Conservation (phyloP, 2,888 invertebrate genomes). For the Drosophila koepferae region DNA sequence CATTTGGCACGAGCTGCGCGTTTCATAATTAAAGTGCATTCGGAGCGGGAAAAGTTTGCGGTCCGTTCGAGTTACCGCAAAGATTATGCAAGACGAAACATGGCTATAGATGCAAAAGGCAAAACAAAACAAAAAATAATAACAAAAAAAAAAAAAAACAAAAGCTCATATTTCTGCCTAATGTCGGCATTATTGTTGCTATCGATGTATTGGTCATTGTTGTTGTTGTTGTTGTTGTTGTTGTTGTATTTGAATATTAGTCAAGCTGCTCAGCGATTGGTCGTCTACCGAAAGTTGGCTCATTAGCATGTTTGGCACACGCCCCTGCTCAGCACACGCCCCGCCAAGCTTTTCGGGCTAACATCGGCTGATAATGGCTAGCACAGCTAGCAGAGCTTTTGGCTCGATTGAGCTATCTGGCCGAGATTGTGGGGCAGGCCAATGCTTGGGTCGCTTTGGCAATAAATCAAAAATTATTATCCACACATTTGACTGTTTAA, state of each 20-base stretch:
- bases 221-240: conserved; percentile 14
- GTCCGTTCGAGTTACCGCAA: conserved; percentile 62
- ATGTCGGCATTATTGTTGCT: conserved; percentile 56
- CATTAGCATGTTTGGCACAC: conserved; percentile 80
- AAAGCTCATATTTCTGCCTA: conserved; percentile 61
- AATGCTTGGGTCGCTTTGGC: conserved; percentile 51
- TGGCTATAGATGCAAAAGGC: conserved; percentile 51
- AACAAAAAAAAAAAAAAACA: conserved; percentile 30
- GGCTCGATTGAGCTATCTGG: conserved; percentile 68
- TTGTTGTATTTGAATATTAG: conserved; percentile 48
- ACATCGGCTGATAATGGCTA: conserved; percentile 57
- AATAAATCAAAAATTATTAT: conserved; percentile 82
- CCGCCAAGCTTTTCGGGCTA: conserved; percentile 37
- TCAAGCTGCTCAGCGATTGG: conserved; percentile 68
- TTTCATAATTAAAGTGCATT: conserved; percentile 72
- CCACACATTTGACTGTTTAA: conserved; percentile 79
- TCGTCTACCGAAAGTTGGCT: conserved; percentile 73
- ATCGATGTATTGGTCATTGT: conserved; percentile 11
- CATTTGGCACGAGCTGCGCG: conserved; percentile 70
- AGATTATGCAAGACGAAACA: conserved; percentile 67
- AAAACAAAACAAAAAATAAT: conserved; percentile 16
- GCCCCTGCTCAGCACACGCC: conserved; percentile 74
- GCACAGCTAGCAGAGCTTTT: conserved; percentile 2
- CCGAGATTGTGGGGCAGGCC: conserved; percentile 56
- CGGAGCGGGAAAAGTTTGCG: conserved; percentile 63